Conservation (phyloP, 2,888 invertebrate genomes). For the Antheraea assamensis region DNA sequence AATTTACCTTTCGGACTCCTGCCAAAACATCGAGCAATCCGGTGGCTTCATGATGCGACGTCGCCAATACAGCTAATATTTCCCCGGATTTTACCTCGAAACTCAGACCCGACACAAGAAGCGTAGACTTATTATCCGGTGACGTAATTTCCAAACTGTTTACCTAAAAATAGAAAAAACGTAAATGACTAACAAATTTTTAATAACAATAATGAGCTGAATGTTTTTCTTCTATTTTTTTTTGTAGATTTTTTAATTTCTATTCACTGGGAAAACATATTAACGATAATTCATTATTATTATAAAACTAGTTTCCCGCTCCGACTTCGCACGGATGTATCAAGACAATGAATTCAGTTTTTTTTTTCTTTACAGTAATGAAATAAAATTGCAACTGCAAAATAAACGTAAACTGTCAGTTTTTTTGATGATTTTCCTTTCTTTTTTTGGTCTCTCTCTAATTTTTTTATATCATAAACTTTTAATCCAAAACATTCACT, state of each 20-base stretch:
- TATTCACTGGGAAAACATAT: neutral
- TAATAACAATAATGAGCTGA: neutral
- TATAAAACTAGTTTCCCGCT: too few species aligned
- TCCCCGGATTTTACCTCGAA: conserved; percentile 96
- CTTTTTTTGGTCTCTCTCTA: too few species aligned
- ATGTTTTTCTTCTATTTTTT: neutral
- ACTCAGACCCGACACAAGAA: conserved; percentile 88
- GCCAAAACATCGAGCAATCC: conserved; percentile 92
- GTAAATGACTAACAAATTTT: neutral
- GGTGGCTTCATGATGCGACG: conserved; percentile 92
- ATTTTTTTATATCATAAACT: too few species aligned
- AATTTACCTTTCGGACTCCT: conserved; percentile 83
- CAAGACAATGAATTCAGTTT: too few species aligned
- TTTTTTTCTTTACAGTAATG: too few species aligned
- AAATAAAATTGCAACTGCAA: too few species aligned
- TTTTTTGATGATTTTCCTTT: too few species aligned
- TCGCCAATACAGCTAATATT: conserved; percentile 94
- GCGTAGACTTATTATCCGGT: conserved; percentile 77
- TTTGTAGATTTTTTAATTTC: neutral
- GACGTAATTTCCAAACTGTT: conserved; percentile 85
- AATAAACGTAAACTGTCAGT: too few species aligned
- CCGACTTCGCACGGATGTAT: too few species aligned
- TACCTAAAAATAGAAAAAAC: conserved; percentile 62
- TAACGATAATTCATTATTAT: neutral
- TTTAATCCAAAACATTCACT: too few species aligned